These are phyloP conservation scores for Gari tellinella DNA, from an alignment of 2,888 invertebrate species.

Conservation along the genomic window DNA sequence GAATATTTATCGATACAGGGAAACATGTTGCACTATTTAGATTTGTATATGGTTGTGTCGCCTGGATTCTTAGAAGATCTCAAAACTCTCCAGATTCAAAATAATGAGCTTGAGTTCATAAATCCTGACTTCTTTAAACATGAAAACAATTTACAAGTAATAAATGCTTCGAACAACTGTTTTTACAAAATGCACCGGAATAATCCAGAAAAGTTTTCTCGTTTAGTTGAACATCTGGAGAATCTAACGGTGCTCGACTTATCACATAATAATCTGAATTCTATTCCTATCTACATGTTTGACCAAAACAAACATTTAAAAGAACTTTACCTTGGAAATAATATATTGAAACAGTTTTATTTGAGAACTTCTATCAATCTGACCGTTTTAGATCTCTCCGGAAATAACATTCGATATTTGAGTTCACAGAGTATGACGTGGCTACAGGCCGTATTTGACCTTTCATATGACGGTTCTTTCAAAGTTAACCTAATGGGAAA, in stretches of 20 bases:
- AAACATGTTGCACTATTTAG: too few species aligned
- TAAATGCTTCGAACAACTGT: neutral
- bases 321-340: too few species aligned
- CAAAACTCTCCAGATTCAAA: neutral
- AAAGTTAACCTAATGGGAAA: too few species aligned
- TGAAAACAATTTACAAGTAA: neutral
- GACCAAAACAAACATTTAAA: too few species aligned
- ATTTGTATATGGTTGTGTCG: neutral
- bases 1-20: too few species aligned
- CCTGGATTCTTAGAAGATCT: neutral
- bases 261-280: neutral
- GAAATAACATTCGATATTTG: neutral
- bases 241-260: neutral
- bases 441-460: neutral
- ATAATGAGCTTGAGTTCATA: constrained; percentile 1
- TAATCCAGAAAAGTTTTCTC: neutral
- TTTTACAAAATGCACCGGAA: neutral
- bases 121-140: neutral
- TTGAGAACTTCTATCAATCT: too few species aligned
- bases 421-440: too few species aligned
- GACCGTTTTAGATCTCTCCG: neutral
- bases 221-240: neutral
- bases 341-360: too few species aligned
- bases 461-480: too few species aligned
- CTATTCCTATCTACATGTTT: neutral